Conservation (phyloP, 2,888 invertebrate genomes). For the Megastigmus dorsalis region DNA sequence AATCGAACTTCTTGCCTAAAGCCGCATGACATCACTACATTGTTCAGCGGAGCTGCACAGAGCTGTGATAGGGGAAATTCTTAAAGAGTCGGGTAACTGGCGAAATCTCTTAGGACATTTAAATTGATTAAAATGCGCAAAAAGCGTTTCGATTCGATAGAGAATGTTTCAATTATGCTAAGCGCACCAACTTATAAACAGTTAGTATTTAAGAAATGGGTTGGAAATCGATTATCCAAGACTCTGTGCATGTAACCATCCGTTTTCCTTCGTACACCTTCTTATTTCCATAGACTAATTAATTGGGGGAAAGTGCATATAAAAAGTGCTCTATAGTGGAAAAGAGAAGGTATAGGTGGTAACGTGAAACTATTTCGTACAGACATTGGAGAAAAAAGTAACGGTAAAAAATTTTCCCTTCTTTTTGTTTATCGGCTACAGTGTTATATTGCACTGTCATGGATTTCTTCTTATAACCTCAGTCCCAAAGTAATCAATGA, state of each 20-base stretch:
- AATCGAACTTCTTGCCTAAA: too few relatives aligned
- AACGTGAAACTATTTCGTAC: background rate
- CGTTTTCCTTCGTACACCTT: constrained; percentile 16
- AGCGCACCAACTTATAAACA: background rate
- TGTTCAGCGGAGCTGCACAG: constrained; percentile 19
- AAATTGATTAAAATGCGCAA: too few relatives aligned
- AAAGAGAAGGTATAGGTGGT: background rate
- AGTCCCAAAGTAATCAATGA: too few relatives aligned
- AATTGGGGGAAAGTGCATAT: constrained; percentile 39
- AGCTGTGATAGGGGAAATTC: too few relatives aligned
- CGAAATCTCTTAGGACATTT: too few relatives aligned
- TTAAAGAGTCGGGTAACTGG: too few relatives aligned
- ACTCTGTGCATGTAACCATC: constrained; percentile 35
- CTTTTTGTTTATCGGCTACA: too few relatives aligned
- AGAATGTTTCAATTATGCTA: constrained; percentile 37
- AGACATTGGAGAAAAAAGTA: too few relatives aligned
- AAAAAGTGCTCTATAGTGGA: background rate
- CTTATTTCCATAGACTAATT: constrained; percentile 36
- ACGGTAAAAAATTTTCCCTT: too few relatives aligned
- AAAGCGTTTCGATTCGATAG: background rate
- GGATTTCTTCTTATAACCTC: too few relatives aligned
- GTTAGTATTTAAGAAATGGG: background rate
- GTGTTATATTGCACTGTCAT: too few relatives aligned
- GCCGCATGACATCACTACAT: background rate
- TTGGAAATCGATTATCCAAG: constrained; percentile 43